Conservation (phyloP, 2,113 vertebrate genomes). For the Neodontobutis hainanensis region DNA sequence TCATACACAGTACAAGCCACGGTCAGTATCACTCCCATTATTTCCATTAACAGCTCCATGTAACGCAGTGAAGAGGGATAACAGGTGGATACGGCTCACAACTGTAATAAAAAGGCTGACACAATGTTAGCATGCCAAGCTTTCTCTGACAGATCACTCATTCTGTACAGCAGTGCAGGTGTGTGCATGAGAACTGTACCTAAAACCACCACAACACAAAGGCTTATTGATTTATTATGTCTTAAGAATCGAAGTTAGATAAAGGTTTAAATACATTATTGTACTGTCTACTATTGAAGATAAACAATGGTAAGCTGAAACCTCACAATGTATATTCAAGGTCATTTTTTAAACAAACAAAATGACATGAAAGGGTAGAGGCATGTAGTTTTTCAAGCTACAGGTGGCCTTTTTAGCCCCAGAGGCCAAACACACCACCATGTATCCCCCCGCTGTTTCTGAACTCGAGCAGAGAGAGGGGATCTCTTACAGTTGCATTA, state of each 20-base stretch:
- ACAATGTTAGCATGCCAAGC: constrained; percentile 1
- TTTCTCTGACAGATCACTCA: constrained; percentile 41
- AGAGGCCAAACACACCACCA: constrained; percentile 23
- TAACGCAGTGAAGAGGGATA: constrained; percentile 1
- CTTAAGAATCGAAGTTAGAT: too few species aligned
- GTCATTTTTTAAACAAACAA: constrained; percentile 52
- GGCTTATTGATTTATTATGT: not conserved
- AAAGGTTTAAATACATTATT: not conserved
- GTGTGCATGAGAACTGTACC: constrained; percentile 27
- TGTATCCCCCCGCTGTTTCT: constrained; percentile 34
- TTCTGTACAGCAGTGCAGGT: constrained; percentile 23
- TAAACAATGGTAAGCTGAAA: constrained; percentile 19
- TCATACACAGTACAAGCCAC: constrained; percentile 32
- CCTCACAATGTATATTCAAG: constrained; percentile 43
- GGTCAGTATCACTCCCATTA: constrained; percentile 36
- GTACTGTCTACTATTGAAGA: not conserved
- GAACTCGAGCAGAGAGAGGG: constrained; percentile 29
- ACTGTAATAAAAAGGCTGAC: constrained; percentile 13
- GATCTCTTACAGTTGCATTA: constrained; percentile 55
- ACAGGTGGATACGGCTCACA: constrained; percentile 28
- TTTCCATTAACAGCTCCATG: constrained; percentile 37
- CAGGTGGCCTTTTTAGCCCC: constrained; percentile 53
- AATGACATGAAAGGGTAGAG: constrained; percentile 47
- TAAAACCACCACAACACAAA: constrained; percentile 1
- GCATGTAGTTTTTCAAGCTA: constrained; percentile 52